A percentile compares a stretch with the other conserved stretches of the same genome.
Conservation (phyloP, 2,888 invertebrate species). For the Apantesis nais region DNA sequence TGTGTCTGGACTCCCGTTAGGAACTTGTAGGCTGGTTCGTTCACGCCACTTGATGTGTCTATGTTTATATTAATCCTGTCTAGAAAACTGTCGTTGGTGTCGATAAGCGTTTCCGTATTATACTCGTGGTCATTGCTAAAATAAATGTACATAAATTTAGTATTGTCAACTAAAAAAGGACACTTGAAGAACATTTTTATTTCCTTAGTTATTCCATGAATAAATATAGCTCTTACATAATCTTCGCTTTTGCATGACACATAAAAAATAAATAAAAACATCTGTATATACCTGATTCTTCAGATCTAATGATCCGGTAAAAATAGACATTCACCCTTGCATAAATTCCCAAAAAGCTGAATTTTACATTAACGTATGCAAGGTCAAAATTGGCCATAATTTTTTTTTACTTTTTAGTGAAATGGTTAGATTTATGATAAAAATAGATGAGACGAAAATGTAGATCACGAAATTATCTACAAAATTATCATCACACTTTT, state of each 20-base stretch:
- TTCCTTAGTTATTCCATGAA: not conserved
- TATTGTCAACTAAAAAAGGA: not conserved
- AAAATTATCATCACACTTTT: no score
- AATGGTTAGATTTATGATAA: no score
- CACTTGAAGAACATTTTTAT: not conserved
- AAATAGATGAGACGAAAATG: no score
- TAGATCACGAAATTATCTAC: no score
- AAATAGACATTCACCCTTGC: no score
- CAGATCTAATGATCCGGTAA: no score
- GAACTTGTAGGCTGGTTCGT: conserved; percentile 45
- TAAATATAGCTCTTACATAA: not conserved
- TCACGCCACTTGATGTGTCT: conserved; percentile 85
- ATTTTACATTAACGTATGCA: no score
- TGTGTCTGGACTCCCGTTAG: conserved; percentile 26
- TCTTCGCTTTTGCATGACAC: not conserved
- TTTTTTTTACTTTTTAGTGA: no score
- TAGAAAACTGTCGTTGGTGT: conserved; percentile 93
- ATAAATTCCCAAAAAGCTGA: no score
- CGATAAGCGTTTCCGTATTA: conserved; percentile 89
- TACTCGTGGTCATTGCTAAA: conserved; percentile 60
- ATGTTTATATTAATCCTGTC: conserved; percentile 92
- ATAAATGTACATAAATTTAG: conserved; percentile 19
- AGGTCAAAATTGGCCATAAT: no score
- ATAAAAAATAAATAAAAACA: not conserved
- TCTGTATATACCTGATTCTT: not conserved